Evolutionary conservation across 2,888 invertebrate species (phyloP).

Genomic region (Cantharis lateralis): DNA sequence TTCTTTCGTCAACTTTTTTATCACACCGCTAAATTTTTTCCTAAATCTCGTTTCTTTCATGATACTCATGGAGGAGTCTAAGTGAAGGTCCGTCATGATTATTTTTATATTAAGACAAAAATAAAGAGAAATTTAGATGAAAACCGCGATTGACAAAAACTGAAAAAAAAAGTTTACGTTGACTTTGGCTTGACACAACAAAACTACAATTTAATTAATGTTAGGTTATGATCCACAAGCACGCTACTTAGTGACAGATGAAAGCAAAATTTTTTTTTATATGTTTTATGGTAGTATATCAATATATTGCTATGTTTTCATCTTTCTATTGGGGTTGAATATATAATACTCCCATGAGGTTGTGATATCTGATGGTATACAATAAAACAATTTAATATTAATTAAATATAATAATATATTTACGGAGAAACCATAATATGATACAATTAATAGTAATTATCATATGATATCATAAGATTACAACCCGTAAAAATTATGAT

Average conservation of each 20-base stretch:
- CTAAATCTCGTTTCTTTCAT: slow-evolving; percentile 70
- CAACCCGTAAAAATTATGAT: not conserved
- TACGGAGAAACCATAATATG: too few relatives aligned
- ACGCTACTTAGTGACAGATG: too few relatives aligned
- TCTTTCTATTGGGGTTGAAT: too few relatives aligned
- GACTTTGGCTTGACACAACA: not conserved
- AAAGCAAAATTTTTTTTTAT: too few relatives aligned
- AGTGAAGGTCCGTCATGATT: slow-evolving; percentile 34
- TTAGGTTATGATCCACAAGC: not conserved
- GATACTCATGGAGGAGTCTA: slow-evolving; percentile 66
- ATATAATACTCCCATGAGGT: too few relatives aligned
- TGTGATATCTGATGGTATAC: too few relatives aligned
- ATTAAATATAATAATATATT: too few relatives aligned
- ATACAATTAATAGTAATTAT: too few relatives aligned
- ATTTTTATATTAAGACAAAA: not conserved
- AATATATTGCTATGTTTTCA: too few relatives aligned
- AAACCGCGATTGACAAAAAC: not conserved
- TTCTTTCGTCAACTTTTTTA: slow-evolving; percentile 62
- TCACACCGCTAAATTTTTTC: slow-evolving; percentile 62
- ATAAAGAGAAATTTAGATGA: not conserved
- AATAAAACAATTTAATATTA: too few relatives aligned
- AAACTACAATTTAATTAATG: not conserved
- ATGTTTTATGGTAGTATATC: too few relatives aligned
- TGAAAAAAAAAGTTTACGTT: not conserved
- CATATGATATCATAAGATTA: too few relatives aligned